Conservation (phyloP, 2,888 invertebrate species). For the Vandiemenella viatica region DNA sequence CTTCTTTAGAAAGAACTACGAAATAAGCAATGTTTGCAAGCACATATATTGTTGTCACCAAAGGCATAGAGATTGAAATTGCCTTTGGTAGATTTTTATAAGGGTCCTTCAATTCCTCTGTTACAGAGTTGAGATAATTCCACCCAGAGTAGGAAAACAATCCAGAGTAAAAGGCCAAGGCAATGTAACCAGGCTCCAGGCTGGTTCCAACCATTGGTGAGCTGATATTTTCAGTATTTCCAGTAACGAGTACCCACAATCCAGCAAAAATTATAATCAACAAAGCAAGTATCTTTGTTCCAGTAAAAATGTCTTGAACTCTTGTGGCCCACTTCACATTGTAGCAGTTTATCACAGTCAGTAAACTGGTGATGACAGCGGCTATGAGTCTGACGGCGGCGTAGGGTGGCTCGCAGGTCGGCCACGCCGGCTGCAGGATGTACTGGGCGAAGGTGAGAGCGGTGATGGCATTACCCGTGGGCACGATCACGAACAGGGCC, state of each 20-base stretch:
- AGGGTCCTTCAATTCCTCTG: constrained; percentile 85
- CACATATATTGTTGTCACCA: constrained; percentile 77
- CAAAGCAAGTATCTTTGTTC: constrained; percentile 78
- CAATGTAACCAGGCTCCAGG: constrained; percentile 56
- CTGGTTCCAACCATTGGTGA: constrained; percentile 59
- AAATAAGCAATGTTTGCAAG: constrained; percentile 84
- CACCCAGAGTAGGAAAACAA: constrained; percentile 89
- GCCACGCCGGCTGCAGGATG: constrained; percentile 76
- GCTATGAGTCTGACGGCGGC: constrained; percentile 73
- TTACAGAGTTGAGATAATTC: constrained; percentile 88
- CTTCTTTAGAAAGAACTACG: constrained; percentile 64
- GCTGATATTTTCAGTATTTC: constrained; percentile 55
- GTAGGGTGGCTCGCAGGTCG: constrained; percentile 66
- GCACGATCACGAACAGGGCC: constrained; percentile 78
- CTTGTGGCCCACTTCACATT: constrained; percentile 92
- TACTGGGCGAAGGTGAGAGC: constrained; percentile 89
- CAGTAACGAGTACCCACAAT: constrained; percentile 53
- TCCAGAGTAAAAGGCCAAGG: constrained; percentile 82
- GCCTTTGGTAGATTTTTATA: constrained; percentile 80
- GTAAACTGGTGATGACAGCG: constrained; percentile 70
- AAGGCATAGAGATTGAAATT: constrained; percentile 81
- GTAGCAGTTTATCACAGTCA: constrained; percentile 87
- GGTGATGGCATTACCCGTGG: constrained; percentile 86
- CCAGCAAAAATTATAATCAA: constrained; percentile 73
- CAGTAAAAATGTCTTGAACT: constrained; percentile 85